Conservation (phyloP, 2,797 vertebrate species). For the Cyprinella venusta region DNA sequence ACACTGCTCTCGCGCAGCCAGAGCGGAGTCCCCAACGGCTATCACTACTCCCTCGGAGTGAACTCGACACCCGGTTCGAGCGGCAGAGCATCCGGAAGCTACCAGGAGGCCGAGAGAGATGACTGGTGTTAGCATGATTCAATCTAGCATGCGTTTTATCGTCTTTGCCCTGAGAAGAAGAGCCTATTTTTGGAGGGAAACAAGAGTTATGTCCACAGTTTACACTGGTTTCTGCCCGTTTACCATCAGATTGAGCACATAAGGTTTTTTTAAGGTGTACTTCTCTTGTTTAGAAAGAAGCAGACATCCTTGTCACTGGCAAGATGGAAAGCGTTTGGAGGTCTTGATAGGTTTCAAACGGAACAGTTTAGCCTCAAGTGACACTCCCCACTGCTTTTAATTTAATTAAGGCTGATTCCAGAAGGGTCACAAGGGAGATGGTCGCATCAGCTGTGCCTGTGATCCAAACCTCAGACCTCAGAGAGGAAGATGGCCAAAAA, state of each 20-base stretch:
- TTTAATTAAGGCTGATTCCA: slow-evolving; percentile 48
- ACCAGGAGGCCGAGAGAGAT: slow-evolving; percentile 88
- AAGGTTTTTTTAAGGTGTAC: slow-evolving; percentile 16
- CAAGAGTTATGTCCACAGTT: slow-evolving; percentile 28
- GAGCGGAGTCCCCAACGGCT: slow-evolving; percentile 90
- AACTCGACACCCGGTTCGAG: slow-evolving; percentile 74
- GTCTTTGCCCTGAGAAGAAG: slow-evolving; percentile 62
- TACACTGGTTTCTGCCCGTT: slow-evolving; percentile 15
- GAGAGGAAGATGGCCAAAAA: slow-evolving; percentile 6
- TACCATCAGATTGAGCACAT: slow-evolving; percentile 6
- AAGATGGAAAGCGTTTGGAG: background rate
- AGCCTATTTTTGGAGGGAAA: background rate
- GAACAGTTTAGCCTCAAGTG: slow-evolving; percentile 27
- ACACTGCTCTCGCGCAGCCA: slow-evolving; percentile 78
- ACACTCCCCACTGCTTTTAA: slow-evolving; percentile 38
- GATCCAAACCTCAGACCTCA: slow-evolving; percentile 24
- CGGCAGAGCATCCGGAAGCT: slow-evolving; percentile 82
- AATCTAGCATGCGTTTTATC: slow-evolving; percentile 81
- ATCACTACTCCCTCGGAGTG: slow-evolving; percentile 91
- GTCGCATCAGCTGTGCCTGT: slow-evolving; percentile 25
- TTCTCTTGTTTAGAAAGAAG: slow-evolving; percentile 17
- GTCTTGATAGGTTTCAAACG: slow-evolving; percentile 21
- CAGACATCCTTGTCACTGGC: background rate
- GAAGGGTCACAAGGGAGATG: slow-evolving; percentile 25
- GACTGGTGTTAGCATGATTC: slow-evolving; percentile 91